Evolutionary conservation across 1,140 invertebrate genomes (phyloP).

Genomic region (Psilanteris sp.): DNA sequence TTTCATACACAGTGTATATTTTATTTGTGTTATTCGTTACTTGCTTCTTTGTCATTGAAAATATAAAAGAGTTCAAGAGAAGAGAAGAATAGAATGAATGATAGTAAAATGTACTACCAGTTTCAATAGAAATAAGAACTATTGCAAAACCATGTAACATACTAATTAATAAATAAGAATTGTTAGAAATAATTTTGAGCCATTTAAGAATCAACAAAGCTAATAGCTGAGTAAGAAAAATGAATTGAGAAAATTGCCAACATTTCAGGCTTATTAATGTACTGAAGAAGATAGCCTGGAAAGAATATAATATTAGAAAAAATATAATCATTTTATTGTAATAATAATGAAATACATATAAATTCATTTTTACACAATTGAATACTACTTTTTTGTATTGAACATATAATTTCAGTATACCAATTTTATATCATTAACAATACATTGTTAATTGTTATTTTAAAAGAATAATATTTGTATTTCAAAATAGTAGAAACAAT

Average conservation of each 20-base stretch:
- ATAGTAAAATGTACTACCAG: slow-evolving; percentile 83
- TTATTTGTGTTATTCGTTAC: slow-evolving; percentile 39
- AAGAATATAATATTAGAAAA: slow-evolving; percentile 32
- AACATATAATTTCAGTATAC: too few relatives aligned
- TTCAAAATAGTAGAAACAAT: too few relatives aligned
- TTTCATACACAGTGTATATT: slow-evolving; percentile 60
- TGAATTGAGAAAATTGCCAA: slow-evolving; percentile 91
- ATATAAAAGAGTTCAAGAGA: slow-evolving; percentile 67
- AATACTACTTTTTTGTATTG: too few relatives aligned
- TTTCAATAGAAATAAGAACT: slow-evolving; percentile 74
- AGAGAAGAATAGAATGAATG: slow-evolving; percentile 84
- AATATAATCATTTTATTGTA: background rate
- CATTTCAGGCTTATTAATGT: slow-evolving; percentile 81
- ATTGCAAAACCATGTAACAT: slow-evolving; percentile 83
- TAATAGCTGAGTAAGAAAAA: slow-evolving; percentile 85
- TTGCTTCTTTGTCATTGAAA: slow-evolving; percentile 43
- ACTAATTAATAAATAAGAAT: slow-evolving; percentile 77
- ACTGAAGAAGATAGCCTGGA: slow-evolving; percentile 68
- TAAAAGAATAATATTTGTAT: too few relatives aligned
- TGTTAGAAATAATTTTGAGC: slow-evolving; percentile 81
- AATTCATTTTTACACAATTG: too few relatives aligned
- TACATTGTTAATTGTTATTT: too few relatives aligned
- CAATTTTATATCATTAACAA: too few relatives aligned
- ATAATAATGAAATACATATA: background rate
- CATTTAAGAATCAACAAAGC: slow-evolving; percentile 84